Conservation (phyloP, 2,113 vertebrate species). For the Erinaceus europaeus region DNA sequence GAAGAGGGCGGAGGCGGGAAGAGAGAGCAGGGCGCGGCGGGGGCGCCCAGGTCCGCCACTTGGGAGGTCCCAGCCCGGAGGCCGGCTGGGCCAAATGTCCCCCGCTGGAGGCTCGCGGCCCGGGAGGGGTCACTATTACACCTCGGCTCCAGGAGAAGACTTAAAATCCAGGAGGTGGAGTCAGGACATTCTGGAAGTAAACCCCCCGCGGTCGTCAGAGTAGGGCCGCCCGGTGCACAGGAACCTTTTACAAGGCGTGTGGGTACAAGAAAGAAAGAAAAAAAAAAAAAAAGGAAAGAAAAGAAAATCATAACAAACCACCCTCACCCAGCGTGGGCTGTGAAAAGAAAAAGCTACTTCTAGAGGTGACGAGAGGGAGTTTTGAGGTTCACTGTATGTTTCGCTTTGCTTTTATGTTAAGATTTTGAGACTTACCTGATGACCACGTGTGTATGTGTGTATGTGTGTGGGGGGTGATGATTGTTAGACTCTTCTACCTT, state of each 20-base stretch:
- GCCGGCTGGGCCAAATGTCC: constrained; percentile 75
- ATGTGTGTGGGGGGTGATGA: too few relatives aligned
- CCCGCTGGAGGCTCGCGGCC: constrained; percentile 78
- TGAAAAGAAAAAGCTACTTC: constrained; percentile 61
- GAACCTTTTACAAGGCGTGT: constrained; percentile 60
- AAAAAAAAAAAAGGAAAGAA: neutral
- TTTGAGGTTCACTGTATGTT: constrained; percentile 51
- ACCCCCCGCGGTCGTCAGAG: constrained; percentile 57
- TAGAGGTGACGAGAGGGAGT: constrained; percentile 39
- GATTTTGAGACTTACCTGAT: constrained; percentile 15
- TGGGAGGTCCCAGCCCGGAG: constrained; percentile 85
- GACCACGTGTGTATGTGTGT: neutral
- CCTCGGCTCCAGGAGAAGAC: constrained; percentile 76
- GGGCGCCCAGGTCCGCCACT: constrained; percentile 81
- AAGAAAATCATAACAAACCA: constrained; percentile 57
- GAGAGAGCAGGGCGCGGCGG: constrained; percentile 67
- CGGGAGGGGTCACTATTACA: constrained; percentile 82
- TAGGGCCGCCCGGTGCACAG: constrained; percentile 15
- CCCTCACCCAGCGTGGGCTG: constrained; percentile 30
- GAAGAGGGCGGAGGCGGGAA: neutral
- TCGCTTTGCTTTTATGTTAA: constrained; percentile 1
- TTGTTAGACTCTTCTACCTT: too few relatives aligned
- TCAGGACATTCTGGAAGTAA: constrained; percentile 68
- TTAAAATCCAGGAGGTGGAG: neutral
- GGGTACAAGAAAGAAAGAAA: constrained; percentile 21